Conservation (phyloP, 2,113 vertebrate species). For the Pseudois nayaur region DNA sequence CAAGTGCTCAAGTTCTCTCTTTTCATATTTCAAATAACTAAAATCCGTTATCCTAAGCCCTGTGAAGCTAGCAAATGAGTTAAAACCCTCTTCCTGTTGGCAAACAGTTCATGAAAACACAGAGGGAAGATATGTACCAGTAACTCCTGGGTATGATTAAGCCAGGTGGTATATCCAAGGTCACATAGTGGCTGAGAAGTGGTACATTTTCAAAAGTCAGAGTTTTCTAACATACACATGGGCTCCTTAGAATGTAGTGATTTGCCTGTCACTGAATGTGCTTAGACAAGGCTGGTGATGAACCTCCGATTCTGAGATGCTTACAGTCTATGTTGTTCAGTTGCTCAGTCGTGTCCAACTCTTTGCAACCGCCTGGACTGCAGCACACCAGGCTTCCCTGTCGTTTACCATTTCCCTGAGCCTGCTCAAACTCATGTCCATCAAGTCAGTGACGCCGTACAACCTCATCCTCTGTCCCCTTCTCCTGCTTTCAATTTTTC, state of each 20-base stretch:
- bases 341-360: not conserved
- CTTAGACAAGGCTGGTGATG: not conserved
- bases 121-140: not conserved
- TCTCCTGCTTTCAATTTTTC: not conserved
- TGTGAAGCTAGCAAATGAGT: not conserved
- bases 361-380: not conserved
- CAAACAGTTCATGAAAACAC: not conserved
- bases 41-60: not conserved
- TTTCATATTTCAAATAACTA: not conserved
- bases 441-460: not conserved
- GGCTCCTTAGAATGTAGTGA: not conserved
- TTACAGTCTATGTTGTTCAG: not conserved
- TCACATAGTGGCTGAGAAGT: not conserved
- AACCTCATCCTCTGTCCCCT: not conserved
- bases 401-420: not conserved
- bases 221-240: not conserved
- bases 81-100: not conserved
- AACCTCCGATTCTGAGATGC: not conserved
- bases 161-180: not conserved
- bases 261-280: not conserved
- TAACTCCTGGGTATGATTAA: not conserved
- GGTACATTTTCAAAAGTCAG: not conserved
- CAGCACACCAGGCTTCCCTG: not conserved
- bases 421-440: not conserved
- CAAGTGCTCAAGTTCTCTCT: not conserved